phyloP scores from a whole-genome alignment of 35 echinoderm and acorn worm genomes.

The Strongylocentrotus purpuratus region DNA sequence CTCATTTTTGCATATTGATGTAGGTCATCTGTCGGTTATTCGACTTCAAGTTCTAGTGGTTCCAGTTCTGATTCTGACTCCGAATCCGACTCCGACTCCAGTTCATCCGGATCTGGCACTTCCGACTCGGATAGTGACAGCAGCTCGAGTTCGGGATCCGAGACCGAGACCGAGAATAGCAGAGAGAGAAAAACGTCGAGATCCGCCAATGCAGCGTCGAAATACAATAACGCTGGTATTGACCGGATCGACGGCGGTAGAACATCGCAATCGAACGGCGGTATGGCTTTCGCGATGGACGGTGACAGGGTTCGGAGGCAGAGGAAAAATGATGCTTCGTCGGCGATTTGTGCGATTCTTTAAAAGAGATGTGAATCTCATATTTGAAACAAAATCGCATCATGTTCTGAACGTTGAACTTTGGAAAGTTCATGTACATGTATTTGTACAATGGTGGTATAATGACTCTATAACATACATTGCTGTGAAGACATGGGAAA shows the following conservation, averaged over 20 bases:
- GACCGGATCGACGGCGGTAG: not conserved
- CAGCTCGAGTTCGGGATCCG: constrained; percentile 25
- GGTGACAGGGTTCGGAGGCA: not conserved
- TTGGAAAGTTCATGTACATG: no score
- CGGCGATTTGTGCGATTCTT: not conserved
- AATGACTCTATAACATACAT: no score
- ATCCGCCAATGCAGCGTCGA: not conserved
- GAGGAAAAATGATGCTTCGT: not conserved
- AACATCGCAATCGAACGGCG: not conserved
- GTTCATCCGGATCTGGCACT: not conserved
- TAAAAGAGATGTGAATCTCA: not conserved
- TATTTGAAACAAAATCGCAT: no score
- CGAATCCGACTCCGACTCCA: not conserved
- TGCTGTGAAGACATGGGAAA: no score
- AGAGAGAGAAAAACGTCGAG: not conserved
- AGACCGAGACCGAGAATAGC: not conserved
- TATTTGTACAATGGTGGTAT: no score
- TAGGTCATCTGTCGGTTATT: constrained; percentile 11
- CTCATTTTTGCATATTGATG: not conserved
- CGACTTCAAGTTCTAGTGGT: constrained; percentile 7
- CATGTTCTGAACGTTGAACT: no score
- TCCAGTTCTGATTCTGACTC: constrained; percentile 29
- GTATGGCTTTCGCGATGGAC: not conserved
- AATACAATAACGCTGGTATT: not conserved
- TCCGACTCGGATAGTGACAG: not conserved